A percentile compares a stretch with the other conserved stretches of the same genome.
Evolutionary conservation across 2,113 vertebrate genomes (phyloP).

Genomic region (Neogale vison): DNA sequence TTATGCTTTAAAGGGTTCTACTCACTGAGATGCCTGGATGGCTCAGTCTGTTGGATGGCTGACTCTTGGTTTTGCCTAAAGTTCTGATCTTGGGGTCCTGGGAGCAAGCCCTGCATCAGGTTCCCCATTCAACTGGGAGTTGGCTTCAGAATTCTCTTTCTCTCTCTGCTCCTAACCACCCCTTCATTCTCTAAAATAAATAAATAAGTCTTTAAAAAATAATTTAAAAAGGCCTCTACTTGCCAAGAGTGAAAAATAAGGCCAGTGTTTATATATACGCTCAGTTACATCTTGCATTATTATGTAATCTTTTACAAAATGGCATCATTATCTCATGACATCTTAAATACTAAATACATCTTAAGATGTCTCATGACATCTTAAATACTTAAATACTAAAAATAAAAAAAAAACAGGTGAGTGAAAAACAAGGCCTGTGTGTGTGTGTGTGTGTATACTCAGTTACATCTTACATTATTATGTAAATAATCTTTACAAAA

Average conservation of each 20-base stretch:
- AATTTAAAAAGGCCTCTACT: conserved; percentile 50
- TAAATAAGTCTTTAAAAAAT: not conserved
- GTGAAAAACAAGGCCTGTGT: conserved; percentile 10
- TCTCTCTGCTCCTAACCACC: not conserved
- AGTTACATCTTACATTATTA: conserved; percentile 31
- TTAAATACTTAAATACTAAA: conserved; percentile 27
- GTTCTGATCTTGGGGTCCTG: not conserved
- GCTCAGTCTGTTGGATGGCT: not conserved
- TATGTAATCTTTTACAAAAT: conserved; percentile 46
- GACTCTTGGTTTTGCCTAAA: not conserved
- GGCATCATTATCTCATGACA: conserved; percentile 49
- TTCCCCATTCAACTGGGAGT: not conserved
- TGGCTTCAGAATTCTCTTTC: not conserved
- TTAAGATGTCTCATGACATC: conserved; percentile 31
- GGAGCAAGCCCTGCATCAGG: not conserved
- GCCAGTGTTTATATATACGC: conserved; percentile 15
- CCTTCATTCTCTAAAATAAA: not conserved
- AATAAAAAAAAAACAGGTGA: no score
- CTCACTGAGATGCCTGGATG: not conserved
- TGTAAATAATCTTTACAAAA: conserved; percentile 44
- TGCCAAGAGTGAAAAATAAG: conserved; percentile 58
- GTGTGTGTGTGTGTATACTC: conserved; percentile 24
- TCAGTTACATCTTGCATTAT: conserved; percentile 11
- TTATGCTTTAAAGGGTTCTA: conserved; percentile 75
- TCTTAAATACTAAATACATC: conserved; percentile 4